phyloP scores from a whole-genome alignment of 53 echinoderm and acorn worm genomes.

The Paracentrotus lividus region DNA sequence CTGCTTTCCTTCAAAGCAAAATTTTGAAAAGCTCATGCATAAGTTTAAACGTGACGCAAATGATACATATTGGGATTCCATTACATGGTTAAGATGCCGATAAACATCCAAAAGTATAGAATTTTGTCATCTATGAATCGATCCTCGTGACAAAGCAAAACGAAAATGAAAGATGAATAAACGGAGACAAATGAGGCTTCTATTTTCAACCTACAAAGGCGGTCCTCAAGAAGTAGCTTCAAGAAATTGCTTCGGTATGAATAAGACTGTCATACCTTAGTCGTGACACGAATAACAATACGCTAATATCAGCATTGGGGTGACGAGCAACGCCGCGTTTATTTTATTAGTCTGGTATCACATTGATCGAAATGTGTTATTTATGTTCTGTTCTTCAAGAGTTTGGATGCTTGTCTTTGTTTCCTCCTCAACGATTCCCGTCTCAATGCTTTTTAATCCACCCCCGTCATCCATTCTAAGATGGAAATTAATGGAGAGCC shows the following conservation, averaged over 20 bases:
- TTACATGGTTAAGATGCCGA: not conserved
- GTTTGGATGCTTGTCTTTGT: not conserved
- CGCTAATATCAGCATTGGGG: not conserved
- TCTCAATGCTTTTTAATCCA: not conserved
- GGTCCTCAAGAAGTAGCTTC: not conserved
- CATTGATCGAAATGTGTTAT: not conserved
- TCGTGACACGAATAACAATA: slow-evolving; percentile 8
- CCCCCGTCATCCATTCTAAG: not conserved
- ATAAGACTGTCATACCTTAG: not conserved
- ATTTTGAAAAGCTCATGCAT: not conserved
- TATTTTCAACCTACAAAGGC: not conserved
- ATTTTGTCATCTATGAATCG: not conserved
- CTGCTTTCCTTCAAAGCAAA: not conserved
- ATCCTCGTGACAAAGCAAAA: not conserved
- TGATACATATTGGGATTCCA: not conserved
- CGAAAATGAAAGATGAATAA: not conserved
- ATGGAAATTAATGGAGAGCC: slow-evolving; percentile 13
- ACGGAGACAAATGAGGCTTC: not conserved
- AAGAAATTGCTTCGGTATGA: not conserved
- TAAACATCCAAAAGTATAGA: not conserved
- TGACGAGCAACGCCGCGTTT: not conserved
- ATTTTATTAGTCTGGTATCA: not conserved
- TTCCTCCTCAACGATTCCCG: not conserved
- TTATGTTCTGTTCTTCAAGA: slow-evolving; percentile 5
- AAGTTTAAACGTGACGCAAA: not conserved